phyloP scores from a whole-genome alignment of 92 coral and sea anemone genomes.

The Meandrina meandrites region DNA sequence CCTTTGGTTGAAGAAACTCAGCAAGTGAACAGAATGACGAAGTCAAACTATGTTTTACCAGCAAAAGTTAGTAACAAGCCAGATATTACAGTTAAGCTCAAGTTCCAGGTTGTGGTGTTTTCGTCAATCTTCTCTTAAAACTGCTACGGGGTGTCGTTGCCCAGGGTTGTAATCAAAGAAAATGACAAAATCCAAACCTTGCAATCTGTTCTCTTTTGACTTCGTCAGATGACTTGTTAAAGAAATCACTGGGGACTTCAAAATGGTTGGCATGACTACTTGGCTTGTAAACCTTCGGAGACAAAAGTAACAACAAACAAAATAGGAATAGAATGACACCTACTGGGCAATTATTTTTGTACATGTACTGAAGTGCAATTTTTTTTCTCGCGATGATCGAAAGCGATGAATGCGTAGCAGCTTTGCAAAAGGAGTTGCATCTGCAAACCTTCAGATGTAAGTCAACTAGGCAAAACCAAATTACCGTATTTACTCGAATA shows the following conservation, averaged over 20 bases:
- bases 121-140: too few species aligned
- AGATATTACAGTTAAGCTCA: too few species aligned
- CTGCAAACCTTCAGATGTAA: not conserved
- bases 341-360: too few species aligned
- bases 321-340: too few species aligned
- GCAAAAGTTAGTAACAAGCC: too few species aligned
- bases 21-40: too few species aligned
- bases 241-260: conserved; percentile 90
- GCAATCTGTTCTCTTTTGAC: conserved; percentile 68
- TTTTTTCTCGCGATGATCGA: not conserved
- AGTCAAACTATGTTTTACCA: too few species aligned
- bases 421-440: not conserved
- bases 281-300: conserved; percentile 65
- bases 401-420: not conserved
- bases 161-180: not conserved
- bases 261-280: conserved; percentile 72
- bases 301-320: not conserved
- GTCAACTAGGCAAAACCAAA: not conserved
- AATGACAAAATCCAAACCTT: not conserved
- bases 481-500: too few species aligned
- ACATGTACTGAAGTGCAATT: not conserved
- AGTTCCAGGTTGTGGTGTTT: too few species aligned
- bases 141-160: not conserved
- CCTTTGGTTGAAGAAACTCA: too few species aligned
- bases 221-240: conserved; percentile 77